Evolutionary conservation across 2,888 invertebrate species (phyloP).

Genomic region (Notodonta dromedarius): DNA sequence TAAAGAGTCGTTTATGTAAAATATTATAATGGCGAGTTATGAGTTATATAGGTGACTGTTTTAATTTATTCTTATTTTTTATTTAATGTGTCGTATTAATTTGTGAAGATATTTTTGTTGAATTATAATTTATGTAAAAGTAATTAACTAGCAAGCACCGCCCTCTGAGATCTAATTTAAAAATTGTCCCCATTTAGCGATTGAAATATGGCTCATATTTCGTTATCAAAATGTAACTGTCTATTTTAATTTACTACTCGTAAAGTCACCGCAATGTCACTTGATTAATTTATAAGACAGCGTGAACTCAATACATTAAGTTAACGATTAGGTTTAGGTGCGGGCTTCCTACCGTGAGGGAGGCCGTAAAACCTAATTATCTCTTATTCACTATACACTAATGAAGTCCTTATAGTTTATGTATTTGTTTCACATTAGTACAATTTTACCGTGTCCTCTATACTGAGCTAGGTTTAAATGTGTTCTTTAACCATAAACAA

Average conservation of each 20-base stretch:
- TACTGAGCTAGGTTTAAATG: too few species aligned
- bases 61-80: too few species aligned
- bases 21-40: too few species aligned
- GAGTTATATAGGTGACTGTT: too few species aligned
- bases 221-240: not conserved
- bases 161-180: too few species aligned
- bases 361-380: conserved; percentile 4
- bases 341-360: not conserved
- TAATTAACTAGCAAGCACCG: too few species aligned
- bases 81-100: too few species aligned
- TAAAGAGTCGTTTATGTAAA: too few species aligned
- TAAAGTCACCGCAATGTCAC: not conserved
- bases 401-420: not conserved
- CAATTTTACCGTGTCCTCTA: not conserved
- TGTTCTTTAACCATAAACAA: too few species aligned
- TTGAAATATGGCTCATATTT: not conserved
- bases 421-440: not conserved
- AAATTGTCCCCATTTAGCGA: too few species aligned
- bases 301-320: conserved; percentile 5
- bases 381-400: not conserved
- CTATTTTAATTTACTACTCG: not conserved
- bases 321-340: not conserved
- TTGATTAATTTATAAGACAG: conserved; percentile 4
- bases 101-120: too few species aligned
- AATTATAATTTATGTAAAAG: too few species aligned